Evolutionary conservation across 2,888 invertebrate genomes (phyloP).

Genomic region (Tinea pellionella): DNA sequence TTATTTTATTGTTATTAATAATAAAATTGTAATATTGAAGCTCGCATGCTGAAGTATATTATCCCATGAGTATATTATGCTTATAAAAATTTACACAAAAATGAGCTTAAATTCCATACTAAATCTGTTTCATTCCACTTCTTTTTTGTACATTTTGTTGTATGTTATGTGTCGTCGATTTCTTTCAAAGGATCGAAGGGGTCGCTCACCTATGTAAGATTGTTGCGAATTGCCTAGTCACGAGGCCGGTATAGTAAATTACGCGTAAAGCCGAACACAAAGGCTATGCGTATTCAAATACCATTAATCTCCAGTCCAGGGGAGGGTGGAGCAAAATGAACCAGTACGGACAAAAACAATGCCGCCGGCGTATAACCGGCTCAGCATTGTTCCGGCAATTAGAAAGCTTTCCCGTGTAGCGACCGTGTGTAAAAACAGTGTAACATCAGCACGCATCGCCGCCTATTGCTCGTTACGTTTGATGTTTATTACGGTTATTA

Average conservation of each 20-base stretch:
- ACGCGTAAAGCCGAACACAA: slow-evolving; percentile 68
- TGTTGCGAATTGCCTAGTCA: slow-evolving; percentile 46
- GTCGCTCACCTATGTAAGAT: slow-evolving; percentile 15
- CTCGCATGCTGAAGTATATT: too few relatives aligned
- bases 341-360: slow-evolving; percentile 69
- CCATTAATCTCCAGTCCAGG: slow-evolving; percentile 64
- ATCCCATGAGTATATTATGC: too few relatives aligned
- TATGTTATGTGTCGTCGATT: background rate
- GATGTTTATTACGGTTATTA: slow-evolving; percentile 69
- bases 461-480: slow-evolving; percentile 67
- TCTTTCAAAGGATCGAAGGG: background rate
- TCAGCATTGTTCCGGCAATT: slow-evolving; percentile 71
- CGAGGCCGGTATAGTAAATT: slow-evolving; percentile 60
- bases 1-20: too few relatives aligned
- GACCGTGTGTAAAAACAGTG: slow-evolving; percentile 69
- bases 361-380: slow-evolving; percentile 68
- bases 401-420: slow-evolving; percentile 71
- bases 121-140: too few relatives aligned
- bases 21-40: too few relatives aligned
- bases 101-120: too few relatives aligned
- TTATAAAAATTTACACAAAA: too few relatives aligned
- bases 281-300: slow-evolving; percentile 70
- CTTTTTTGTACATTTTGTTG: too few relatives aligned
- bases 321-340: slow-evolving; percentile 65
- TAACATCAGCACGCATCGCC: slow-evolving; percentile 68